A percentile compares a stretch with the other conserved stretches of the same genome.
phyloP scores from a whole-genome alignment of 1,140 invertebrate species.

The Papilio polyxenes region DNA sequence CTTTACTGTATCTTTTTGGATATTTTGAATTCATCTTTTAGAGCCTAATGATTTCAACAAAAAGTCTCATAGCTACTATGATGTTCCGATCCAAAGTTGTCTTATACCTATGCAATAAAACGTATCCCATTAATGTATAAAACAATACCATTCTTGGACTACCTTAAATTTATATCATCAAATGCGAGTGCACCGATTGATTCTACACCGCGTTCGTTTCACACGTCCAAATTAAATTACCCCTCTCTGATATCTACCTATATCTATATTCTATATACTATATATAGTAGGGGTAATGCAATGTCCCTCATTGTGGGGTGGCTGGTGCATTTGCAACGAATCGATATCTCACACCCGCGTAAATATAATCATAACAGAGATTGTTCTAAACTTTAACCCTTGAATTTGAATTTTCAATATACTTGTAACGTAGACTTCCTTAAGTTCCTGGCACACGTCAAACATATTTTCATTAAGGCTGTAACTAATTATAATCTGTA shows the following conservation, averaged over 20 bases:
- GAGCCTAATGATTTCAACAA: too few species aligned
- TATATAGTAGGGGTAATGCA: neutral
- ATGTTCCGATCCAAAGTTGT: too few species aligned
- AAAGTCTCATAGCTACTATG: too few species aligned
- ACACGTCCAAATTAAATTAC: neutral
- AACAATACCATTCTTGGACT: too few species aligned
- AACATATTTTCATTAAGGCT: too few species aligned
- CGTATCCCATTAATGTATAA: too few species aligned
- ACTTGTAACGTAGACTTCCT: neutral
- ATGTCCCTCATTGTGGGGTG: neutral
- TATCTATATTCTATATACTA: neutral
- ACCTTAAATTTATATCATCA: neutral
- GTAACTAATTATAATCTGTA: too few species aligned
- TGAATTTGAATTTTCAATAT: neutral
- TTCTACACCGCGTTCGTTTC: neutral
- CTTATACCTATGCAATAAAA: too few species aligned
- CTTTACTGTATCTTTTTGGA: too few species aligned
- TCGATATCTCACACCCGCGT: slow-evolving; percentile 18
- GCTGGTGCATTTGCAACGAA: slow-evolving; percentile 28
- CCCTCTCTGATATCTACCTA: neutral
- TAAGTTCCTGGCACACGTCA: too few species aligned
- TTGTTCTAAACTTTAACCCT: neutral
- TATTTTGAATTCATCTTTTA: too few species aligned
- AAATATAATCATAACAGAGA: slow-evolving; percentile 4
- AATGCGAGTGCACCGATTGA: neutral